These are phyloP conservation scores for Misgurnus mizolepis DNA, from an alignment of 2,113 vertebrate genomes.

Conservation along the genomic window DNA sequence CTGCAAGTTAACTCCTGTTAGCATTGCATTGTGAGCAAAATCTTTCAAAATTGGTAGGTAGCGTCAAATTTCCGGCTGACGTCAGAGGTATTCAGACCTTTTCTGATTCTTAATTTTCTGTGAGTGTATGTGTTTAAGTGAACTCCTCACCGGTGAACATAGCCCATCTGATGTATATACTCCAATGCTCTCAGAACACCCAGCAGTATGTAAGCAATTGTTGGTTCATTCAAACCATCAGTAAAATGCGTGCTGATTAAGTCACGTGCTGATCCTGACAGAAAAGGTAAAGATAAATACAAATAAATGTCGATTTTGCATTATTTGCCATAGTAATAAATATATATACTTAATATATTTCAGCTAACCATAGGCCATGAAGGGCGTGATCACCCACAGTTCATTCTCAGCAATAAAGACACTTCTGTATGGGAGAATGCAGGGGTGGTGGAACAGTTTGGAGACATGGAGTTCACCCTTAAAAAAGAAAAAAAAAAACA, in stretches of 20 bases:
- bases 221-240: conserved; percentile 92
- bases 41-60: too few species aligned
- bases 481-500: not conserved
- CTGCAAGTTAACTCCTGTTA: too few species aligned
- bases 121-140: not conserved
- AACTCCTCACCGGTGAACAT: conserved; percentile 88
- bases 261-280: conserved; percentile 92
- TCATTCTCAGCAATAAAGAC: conserved; percentile 95
- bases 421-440: conserved; percentile 93
- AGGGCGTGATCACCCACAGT: conserved; percentile 95
- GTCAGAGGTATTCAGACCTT: too few species aligned
- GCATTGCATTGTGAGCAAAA: too few species aligned
- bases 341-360: too few species aligned
- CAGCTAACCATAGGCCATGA: conserved; percentile 94
- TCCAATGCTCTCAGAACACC: conserved; percentile 91
- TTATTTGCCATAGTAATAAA: not conserved
- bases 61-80: too few species aligned
- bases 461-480: conserved; percentile 94
- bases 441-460: conserved; percentile 93
- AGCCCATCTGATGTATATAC: conserved; percentile 99
- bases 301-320: not conserved
- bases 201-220: conserved; percentile 92
- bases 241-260: conserved; percentile 91
- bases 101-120: too few species aligned
- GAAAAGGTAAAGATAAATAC: not conserved